Conservation (phyloP, 2,888 invertebrate genomes). For the Eupelmus urozonus region DNA sequence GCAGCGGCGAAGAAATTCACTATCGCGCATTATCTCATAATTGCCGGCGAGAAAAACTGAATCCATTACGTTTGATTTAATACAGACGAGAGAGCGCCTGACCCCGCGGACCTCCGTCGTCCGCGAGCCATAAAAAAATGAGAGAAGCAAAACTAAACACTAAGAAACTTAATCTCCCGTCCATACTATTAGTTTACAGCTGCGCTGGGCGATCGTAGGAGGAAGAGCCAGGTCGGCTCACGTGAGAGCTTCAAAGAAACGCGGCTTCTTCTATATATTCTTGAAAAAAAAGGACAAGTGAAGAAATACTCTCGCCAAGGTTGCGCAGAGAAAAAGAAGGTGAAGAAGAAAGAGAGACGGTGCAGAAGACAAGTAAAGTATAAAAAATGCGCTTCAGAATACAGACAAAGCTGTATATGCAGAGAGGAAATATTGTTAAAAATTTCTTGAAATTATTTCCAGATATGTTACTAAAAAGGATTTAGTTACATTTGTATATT, state of each 20-base stretch:
- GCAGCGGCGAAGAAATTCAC: background rate
- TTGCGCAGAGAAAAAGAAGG: slow-evolving; percentile 6
- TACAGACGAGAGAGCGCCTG: background rate
- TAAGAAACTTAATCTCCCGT: slow-evolving; percentile 21
- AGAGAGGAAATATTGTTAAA: no score
- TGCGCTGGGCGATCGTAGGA: slow-evolving; percentile 13
- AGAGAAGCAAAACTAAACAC: background rate
- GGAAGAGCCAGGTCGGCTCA: background rate
- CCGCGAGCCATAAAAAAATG: no score
- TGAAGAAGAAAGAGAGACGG: background rate
- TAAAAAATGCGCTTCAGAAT: no score
- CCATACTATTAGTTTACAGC: slow-evolving; percentile 19
- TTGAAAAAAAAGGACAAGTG: no score
- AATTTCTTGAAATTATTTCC: no score
- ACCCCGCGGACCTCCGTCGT: no score
- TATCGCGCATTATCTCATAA: background rate
- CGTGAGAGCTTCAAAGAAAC: slow-evolving; percentile 10
- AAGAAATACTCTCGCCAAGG: background rate
- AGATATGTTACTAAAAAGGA: no score
- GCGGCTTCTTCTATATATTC: no score
- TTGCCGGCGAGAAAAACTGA: background rate
- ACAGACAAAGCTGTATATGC: no score
- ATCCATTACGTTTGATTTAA: slow-evolving; percentile 2
- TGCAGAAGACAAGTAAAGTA: background rate
- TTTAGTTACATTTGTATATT: no score